Conservation (phyloP, 2,113 vertebrate genomes). For the Ardeotis arabs region DNA sequence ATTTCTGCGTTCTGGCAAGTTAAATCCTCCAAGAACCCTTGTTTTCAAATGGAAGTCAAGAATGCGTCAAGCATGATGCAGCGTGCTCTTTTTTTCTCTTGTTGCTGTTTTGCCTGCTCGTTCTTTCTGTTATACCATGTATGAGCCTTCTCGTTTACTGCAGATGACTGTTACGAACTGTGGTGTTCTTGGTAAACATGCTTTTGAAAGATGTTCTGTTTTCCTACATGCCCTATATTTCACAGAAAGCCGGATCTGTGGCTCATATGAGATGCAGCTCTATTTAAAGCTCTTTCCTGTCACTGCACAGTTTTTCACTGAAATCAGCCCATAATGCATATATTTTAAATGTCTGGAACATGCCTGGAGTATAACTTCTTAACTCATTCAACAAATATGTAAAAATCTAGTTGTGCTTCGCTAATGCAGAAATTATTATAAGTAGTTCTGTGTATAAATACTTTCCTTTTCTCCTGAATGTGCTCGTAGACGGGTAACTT, state of each 20-base stretch:
- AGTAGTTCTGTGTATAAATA: background rate
- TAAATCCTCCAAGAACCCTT: background rate
- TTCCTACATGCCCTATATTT: background rate
- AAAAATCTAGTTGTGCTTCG: background rate
- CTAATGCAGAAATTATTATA: background rate
- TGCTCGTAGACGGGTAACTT: background rate
- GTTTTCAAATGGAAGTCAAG: conserved; percentile 38
- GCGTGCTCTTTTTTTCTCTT: background rate
- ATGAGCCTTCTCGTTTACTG: background rate
- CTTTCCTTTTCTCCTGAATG: background rate
- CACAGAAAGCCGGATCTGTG: background rate
- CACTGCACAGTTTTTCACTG: background rate
- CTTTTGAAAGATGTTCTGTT: background rate
- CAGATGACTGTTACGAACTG: background rate
- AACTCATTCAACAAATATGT: background rate
- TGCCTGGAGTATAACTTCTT: background rate
- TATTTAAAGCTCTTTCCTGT: background rate
- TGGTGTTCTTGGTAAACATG: background rate
- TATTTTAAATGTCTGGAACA: background rate
- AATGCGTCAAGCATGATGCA: conserved; percentile 44
- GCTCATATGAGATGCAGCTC: background rate
- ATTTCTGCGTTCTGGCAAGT: background rate
- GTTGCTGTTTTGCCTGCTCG: conserved; percentile 8
- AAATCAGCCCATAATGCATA: background rate
- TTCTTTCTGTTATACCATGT: background rate